A percentile compares a stretch with the other conserved stretches of the same genome.
Evolutionary conservation across 53 echinoderm and acorn worm genomes (phyloP).

Genomic region (Echinometra lucunter): DNA sequence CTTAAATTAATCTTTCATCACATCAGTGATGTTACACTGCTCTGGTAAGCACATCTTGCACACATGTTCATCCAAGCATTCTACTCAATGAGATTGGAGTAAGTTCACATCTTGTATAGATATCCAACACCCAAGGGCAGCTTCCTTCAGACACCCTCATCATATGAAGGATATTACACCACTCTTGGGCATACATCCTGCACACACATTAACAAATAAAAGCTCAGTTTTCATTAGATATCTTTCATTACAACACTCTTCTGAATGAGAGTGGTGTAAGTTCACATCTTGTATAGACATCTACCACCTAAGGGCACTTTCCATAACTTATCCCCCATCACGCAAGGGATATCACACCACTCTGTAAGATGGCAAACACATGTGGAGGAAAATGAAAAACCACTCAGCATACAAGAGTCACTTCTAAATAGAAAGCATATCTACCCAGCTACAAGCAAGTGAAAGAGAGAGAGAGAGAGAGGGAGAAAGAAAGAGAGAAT

Average conservation of each 20-base stretch:
- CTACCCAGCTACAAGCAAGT: background rate
- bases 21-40: background rate
- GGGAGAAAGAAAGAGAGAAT: background rate
- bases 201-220: background rate
- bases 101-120: slow-evolving; percentile 40
- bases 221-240: background rate
- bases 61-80: no score
- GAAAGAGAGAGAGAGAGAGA: background rate
- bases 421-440: background rate
- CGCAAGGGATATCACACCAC: background rate
- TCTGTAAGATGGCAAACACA: background rate
- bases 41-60: background rate
- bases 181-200: no score
- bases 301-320: background rate
- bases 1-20: background rate
- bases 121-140: background rate
- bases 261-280: background rate
- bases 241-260: background rate
- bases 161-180: background rate
- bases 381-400: slow-evolving; percentile 1
- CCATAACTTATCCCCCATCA: background rate
- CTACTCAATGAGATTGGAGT: background rate
- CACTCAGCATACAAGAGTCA: background rate
- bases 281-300: background rate
- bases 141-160: background rate